phyloP scores from a whole-genome alignment of 2,888 invertebrate species.

The Fabriciana adippe region DNA sequence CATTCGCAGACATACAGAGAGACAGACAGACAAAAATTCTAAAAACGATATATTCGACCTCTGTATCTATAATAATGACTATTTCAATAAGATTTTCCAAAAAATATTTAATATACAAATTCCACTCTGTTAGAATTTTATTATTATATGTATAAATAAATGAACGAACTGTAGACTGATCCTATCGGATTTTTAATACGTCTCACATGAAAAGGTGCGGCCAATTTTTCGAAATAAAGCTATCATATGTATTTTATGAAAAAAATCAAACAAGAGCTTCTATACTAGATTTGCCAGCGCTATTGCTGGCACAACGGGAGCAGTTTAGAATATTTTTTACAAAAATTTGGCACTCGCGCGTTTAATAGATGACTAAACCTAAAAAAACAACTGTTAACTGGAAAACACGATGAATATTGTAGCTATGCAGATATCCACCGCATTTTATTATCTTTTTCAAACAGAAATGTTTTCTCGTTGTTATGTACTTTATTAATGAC shows the following conservation, averaged over 20 bases:
- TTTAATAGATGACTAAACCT: slow-evolving; percentile 11
- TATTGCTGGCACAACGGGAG: slow-evolving; percentile 12
- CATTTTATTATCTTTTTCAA: background rate
- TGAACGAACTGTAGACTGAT: background rate
- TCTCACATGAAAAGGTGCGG: background rate
- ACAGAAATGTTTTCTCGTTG: background rate
- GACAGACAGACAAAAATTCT: no score
- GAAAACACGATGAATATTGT: slow-evolving; percentile 1
- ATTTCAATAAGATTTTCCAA: background rate
- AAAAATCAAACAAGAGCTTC: slow-evolving; percentile 5
- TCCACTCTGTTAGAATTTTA: background rate
- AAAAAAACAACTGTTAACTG: slow-evolving; percentile 18
- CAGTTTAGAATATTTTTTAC: slow-evolving; percentile 15
- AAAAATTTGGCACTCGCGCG: slow-evolving; percentile 16
- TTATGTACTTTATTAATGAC: no score
- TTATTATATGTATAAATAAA: background rate
- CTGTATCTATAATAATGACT: no score
- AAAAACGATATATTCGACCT: no score
- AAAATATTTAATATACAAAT: background rate
- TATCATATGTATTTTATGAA: background rate
- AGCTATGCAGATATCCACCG: background rate
- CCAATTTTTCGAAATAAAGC: background rate
- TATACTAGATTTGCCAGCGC: slow-evolving; percentile 6
- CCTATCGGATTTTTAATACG: slow-evolving; percentile 3
- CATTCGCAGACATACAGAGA: no score